These are phyloP conservation scores for Semicossyphus pulcher DNA, from an alignment of 2,113 vertebrate genomes.

Conservation along the genomic window DNA sequence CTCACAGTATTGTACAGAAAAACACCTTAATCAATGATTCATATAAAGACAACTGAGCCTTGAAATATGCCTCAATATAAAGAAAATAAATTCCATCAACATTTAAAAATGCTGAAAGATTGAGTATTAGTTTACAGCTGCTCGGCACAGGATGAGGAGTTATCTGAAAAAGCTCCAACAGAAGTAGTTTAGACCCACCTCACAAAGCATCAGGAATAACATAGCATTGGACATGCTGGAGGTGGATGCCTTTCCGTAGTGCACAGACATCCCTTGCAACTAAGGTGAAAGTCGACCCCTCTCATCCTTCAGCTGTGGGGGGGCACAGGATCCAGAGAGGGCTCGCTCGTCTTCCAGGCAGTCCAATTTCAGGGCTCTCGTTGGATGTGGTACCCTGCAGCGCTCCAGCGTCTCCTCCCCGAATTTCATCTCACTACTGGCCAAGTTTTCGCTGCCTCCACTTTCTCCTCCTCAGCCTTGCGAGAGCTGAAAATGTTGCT, in stretches of 20 bases:
- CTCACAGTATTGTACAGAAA: background rate
- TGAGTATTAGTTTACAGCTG: too few relatives aligned
- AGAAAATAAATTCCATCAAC: too few relatives aligned
- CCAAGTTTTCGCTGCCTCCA: constrained; percentile 84
- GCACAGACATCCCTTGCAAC: constrained; percentile 81
- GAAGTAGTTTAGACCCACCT: constrained; percentile 85
- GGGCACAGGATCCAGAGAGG: constrained; percentile 78
- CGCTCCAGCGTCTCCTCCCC: constrained; percentile 83
- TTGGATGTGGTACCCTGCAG: constrained; percentile 80
- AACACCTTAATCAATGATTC: constrained; percentile 33
- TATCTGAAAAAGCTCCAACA: background rate
- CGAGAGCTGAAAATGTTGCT: constrained; percentile 56
- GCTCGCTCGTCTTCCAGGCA: constrained; percentile 82
- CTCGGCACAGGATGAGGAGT: constrained; percentile 4
- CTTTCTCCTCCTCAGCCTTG: constrained; percentile 83
- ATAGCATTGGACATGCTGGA: constrained; percentile 89
- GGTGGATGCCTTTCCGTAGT: constrained; percentile 82
- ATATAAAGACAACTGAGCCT: constrained; percentile 44
- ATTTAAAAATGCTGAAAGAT: constrained; percentile 35
- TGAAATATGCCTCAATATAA: constrained; percentile 31
- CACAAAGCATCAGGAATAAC: constrained; percentile 94
- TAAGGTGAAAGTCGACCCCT: constrained; percentile 73
- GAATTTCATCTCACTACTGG: constrained; percentile 86
- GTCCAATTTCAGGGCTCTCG: constrained; percentile 74
- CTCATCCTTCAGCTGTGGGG: constrained; percentile 80